Evolutionary conservation across 2,113 vertebrate species (phyloP).

Genomic region (Polypterus bichir): DNA sequence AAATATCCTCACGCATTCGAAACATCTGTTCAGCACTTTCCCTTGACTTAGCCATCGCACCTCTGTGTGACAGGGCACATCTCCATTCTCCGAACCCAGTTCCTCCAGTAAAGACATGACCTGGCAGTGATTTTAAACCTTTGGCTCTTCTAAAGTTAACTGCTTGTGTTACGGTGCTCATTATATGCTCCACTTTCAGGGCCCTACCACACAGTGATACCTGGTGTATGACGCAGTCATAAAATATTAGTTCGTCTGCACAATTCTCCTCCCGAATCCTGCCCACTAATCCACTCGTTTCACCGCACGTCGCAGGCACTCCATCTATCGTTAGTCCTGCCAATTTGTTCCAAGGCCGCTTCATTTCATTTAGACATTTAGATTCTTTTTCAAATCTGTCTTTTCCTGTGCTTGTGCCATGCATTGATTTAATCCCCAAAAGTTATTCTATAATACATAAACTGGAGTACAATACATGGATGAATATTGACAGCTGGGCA

Average conservation of each 20-base stretch:
- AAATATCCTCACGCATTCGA: constrained; percentile 20
- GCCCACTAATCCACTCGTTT: constrained; percentile 4
- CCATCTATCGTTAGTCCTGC: no score
- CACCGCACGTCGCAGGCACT: no score
- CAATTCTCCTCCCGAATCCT: constrained; percentile 17
- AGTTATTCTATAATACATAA: background rate
- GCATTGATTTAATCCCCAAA: constrained; percentile 18
- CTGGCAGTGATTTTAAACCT: constrained; percentile 17
- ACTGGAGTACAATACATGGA: no score
- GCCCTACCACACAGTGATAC: constrained; percentile 21
- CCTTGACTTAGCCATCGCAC: constrained; percentile 15
- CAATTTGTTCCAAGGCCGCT: no score
- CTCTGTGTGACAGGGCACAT: constrained; percentile 19
- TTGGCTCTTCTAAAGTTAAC: constrained; percentile 21
- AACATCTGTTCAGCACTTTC: constrained; percentile 15
- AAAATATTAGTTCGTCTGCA: constrained; percentile 18
- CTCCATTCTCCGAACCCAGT: constrained; percentile 4
- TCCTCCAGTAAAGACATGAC: constrained; percentile 15
- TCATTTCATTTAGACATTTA: constrained; percentile 12
- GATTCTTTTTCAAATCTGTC: constrained; percentile 18
- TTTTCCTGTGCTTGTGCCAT: constrained; percentile 18
- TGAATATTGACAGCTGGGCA: no score
- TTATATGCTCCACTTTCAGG: constrained; percentile 22
- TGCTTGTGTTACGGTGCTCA: constrained; percentile 15
- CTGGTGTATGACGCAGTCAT: constrained; percentile 24